These are phyloP conservation scores for Limnephilus auricula DNA, from an alignment of 2,888 invertebrate species.

Conservation along the genomic window DNA sequence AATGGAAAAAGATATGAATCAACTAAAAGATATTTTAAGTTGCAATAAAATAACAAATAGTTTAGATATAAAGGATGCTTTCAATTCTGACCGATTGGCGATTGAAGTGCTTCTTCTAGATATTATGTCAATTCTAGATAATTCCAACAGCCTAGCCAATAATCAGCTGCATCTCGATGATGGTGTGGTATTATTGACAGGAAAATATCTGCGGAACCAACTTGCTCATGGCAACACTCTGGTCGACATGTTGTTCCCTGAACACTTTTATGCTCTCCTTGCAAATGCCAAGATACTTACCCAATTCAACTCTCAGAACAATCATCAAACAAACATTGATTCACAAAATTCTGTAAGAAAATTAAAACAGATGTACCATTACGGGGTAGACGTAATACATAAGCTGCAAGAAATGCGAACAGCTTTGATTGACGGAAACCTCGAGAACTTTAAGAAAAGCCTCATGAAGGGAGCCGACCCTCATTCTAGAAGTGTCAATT, in stretches of 20 bases:
- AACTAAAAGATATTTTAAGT: not conserved
- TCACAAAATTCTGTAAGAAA: not conserved
- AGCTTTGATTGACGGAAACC: not conserved
- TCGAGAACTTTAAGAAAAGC: not conserved
- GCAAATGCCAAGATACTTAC: slow-evolving; percentile 10
- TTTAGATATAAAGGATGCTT: not conserved
- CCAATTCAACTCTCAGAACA: not conserved
- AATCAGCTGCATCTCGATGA: not conserved
- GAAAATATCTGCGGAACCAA: slow-evolving; percentile 6
- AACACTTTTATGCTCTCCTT: not conserved
- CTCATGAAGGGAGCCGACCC: not conserved
- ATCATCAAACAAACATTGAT: not conserved
- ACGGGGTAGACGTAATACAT: not conserved
- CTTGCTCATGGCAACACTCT: not conserved
- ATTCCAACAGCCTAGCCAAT: not conserved
- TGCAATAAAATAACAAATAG: not conserved
- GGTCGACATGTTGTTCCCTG: not conserved
- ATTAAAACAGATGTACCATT: not conserved
- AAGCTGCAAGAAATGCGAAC: slow-evolving; percentile 3
- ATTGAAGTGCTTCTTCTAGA: not conserved
- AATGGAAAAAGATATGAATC: not conserved
- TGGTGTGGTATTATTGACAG: not conserved
- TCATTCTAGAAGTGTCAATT: slow-evolving; percentile 6
- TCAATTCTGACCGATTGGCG: not conserved
- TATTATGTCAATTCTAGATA: slow-evolving; percentile 17